A percentile compares a stretch with the other conserved stretches of the same genome.
phyloP scores from a whole-genome alignment of 2,888 invertebrate genomes.

The Archips crataeganus region DNA sequence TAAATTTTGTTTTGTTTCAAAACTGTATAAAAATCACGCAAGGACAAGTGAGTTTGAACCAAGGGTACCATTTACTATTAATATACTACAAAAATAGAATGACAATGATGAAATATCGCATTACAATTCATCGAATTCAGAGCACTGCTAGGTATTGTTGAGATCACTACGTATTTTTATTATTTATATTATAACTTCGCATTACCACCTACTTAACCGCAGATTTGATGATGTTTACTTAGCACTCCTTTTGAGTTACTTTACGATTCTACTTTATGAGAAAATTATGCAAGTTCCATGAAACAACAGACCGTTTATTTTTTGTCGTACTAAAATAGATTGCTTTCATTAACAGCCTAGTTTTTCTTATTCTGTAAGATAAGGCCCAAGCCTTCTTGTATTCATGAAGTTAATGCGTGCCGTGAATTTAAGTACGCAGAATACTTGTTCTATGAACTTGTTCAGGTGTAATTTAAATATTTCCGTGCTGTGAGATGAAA shows the following conservation, averaged over 20 bases:
- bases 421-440: slow-evolving; percentile 20
- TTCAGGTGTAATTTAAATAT: slow-evolving; percentile 31
- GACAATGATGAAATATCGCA: slow-evolving; percentile 13
- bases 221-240: slow-evolving; percentile 47
- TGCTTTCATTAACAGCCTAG: slow-evolving; percentile 31
- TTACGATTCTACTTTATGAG: slow-evolving; percentile 33
- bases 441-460: neutral
- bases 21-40: slow-evolving; percentile 9
- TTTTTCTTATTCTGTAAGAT: slow-evolving; percentile 24
- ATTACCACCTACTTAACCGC: slow-evolving; percentile 38
- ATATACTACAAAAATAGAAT: slow-evolving; percentile 3
- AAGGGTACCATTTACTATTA: slow-evolving; percentile 2
- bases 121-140: slow-evolving; percentile 27
- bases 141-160: slow-evolving; percentile 30
- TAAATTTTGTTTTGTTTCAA: slow-evolving; percentile 25
- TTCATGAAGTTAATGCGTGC: slow-evolving; percentile 30
- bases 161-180: slow-evolving; percentile 32
- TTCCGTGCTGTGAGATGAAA: slow-evolving; percentile 8
- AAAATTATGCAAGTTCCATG: slow-evolving; percentile 39
- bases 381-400: slow-evolving; percentile 32
- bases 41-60: neutral
- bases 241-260: slow-evolving; percentile 37
- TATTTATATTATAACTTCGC: slow-evolving; percentile 40
- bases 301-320: slow-evolving; percentile 31
- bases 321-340: slow-evolving; percentile 37